Evolutionary conservation across 2,888 invertebrate species (phyloP).

Genomic region (Troides aeacus): DNA sequence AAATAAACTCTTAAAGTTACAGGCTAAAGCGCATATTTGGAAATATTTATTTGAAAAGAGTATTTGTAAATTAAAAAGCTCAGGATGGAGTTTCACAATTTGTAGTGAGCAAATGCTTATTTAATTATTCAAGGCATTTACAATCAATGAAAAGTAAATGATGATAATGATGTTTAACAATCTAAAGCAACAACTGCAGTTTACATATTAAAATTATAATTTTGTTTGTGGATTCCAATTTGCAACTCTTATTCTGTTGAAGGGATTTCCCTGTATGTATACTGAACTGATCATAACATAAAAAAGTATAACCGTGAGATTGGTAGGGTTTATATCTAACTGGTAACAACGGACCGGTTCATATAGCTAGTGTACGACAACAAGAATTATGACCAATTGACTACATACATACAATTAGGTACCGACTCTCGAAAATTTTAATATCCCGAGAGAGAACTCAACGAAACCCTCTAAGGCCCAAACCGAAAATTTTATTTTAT

Average conservation of each 20-base stretch:
- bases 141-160: neutral
- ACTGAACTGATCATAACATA: slow-evolving; percentile 2
- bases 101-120: neutral
- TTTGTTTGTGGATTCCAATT: neutral
- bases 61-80: neutral
- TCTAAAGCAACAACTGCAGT: neutral
- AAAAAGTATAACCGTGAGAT: slow-evolving; percentile 9
- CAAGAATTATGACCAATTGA: slow-evolving; percentile 60
- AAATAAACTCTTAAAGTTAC: neutral
- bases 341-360: slow-evolving; percentile 70
- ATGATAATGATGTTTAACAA: neutral
- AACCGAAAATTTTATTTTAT: slow-evolving; percentile 1
- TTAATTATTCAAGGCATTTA: neutral
- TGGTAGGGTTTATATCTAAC: slow-evolving; percentile 44
- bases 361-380: slow-evolving; percentile 49
- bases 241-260: neutral
- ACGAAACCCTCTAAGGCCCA: neutral
- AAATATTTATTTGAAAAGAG: neutral
- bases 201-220: neutral
- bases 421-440: slow-evolving; percentile 41
- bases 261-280: neutral
- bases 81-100: neutral
- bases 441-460: slow-evolving; percentile 5
- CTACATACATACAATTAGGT: slow-evolving; percentile 51
- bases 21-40: neutral